These are phyloP conservation scores for Catharus minimus DNA, from an alignment of 2,113 vertebrate genomes.

Conservation along the genomic window DNA sequence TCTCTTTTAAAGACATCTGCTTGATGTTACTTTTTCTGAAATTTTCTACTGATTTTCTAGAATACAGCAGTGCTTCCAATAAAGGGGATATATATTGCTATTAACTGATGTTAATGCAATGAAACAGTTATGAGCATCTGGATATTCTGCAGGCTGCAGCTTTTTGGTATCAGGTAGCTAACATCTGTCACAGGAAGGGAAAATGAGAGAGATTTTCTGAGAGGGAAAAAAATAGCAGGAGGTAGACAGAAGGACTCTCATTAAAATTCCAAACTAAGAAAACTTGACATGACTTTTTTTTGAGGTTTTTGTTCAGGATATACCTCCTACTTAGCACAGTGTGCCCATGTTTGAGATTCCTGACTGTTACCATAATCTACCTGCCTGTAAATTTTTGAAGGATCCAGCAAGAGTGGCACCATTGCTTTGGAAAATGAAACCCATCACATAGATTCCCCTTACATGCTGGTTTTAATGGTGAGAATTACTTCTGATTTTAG, in stretches of 20 bases:
- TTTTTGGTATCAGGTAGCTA: neutral
- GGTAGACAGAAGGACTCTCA: neutral
- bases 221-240: fast-evolving
- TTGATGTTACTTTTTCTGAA: neutral
- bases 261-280: neutral
- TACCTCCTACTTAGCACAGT: neutral
- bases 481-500: neutral
- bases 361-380: neutral
- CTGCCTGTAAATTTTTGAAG: neutral
- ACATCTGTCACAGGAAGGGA: neutral
- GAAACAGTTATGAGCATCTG: neutral
- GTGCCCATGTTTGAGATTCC: neutral
- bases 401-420: neutral
- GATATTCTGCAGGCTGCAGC: neutral
- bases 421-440: neutral
- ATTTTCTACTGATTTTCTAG: neutral
- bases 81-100: neutral
- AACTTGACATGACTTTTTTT: neutral
- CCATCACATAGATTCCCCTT: neutral
- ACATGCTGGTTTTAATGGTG: neutral
- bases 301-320: neutral
- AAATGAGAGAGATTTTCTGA: neutral
- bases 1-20: neutral
- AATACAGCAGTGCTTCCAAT: neutral
- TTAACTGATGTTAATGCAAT: neutral